These are phyloP conservation scores for Chiloscyllium plagiosum DNA, from an alignment of 2,113 vertebrate genomes.

Conservation along the genomic window DNA sequence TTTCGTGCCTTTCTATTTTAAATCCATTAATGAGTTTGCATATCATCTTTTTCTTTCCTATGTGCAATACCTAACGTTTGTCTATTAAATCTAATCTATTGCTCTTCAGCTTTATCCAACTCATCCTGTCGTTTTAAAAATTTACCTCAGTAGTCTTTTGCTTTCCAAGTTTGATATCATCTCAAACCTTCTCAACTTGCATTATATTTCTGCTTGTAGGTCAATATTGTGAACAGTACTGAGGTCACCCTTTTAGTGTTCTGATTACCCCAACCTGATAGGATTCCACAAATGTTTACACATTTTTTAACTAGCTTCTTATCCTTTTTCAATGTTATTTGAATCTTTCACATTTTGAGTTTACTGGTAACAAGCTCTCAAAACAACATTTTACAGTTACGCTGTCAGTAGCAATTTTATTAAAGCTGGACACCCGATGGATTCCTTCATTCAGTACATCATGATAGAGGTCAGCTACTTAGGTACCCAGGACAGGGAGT, in stretches of 20 bases:
- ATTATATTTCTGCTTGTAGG: neutral
- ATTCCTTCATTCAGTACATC: no score
- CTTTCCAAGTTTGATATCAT: neutral
- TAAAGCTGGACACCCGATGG: no score
- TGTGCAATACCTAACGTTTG: neutral
- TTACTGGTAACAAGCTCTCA: neutral
- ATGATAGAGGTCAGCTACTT: neutral
- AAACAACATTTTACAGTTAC: no score
- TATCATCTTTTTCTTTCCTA: neutral
- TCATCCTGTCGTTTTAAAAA: neutral
- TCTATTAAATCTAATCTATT: neutral
- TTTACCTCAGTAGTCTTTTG: neutral
- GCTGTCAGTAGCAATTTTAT: no score
- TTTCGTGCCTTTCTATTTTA: neutral
- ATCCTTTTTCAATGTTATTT: neutral
- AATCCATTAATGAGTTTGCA: neutral
- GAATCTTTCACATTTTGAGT: neutral
- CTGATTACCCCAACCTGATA: neutral
- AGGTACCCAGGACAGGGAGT: no score
- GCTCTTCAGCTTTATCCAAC: neutral
- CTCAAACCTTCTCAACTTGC: neutral
- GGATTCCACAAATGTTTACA: neutral
- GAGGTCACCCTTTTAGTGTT: no score
- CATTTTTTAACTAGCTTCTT: no score
- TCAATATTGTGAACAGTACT: neutral